Evolutionary conservation across 2,797 vertebrate species (phyloP), one percentile per base, ranked within the genome.

Genomic region (Antennarius maculatus): DNA sequence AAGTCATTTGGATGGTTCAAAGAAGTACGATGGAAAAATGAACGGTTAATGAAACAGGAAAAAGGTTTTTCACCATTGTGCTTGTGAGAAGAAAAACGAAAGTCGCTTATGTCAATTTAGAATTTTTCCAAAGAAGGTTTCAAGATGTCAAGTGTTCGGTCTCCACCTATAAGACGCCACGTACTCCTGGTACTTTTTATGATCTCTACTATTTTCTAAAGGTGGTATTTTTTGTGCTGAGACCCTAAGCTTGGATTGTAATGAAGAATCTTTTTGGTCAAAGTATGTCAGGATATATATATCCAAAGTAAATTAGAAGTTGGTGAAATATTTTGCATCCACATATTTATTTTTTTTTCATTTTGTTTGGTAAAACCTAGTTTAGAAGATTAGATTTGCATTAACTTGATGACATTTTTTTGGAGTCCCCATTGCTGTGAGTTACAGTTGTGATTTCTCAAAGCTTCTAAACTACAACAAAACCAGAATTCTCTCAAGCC

Each of bases 1-100:
- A 1, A n/a, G 4, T 28, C 39, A 66, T 29, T 55, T 31, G 69
- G 15, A 66, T 28, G 53, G 1, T 54, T 74, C 7, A 28, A 15
- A 12, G 15, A 29, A 12, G 43, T 48, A 43, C 9, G 27, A 58
- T 10, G 4, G 10, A 1, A 9, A 28, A 42, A 7, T 0, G 2
- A 39, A 16, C 6, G 0, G 18, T 15, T 15, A 63, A 47, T 29
- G 8, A 49, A 43, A 15, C 1, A 6, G 41, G 43, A n/a, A 54
- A 52, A 56, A 42, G 6, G 23, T 23, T 5, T 4, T 1, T 52
- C 37, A 54, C 16, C 1, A 1, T 45, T 2, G 16, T 52, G 2
- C n/a, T 41, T 31, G 23, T 13, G 27, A 34, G 28, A n/a, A 12
- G 37, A 1, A 3, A 46, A 55, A 29, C 34, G 1, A 47, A 57